A percentile compares a stretch with the other conserved stretches of the same genome.
These are phyloP conservation scores for Brachyopa scutellaris DNA, from an alignment of 2,888 invertebrate genomes.

Conservation along the genomic window DNA sequence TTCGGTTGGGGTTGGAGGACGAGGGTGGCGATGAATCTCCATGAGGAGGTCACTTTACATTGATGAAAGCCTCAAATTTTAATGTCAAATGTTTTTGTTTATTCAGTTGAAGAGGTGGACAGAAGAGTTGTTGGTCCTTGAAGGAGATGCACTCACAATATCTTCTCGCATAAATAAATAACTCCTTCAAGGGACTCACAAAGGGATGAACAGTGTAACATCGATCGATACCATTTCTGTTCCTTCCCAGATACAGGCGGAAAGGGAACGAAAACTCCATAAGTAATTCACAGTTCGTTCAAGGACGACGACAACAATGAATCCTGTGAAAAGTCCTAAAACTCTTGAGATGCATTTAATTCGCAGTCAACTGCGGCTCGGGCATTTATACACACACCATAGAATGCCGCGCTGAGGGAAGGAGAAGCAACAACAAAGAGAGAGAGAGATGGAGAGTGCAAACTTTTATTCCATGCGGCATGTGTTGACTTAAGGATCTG, in stretches of 20 bases:
- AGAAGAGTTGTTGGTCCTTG: constrained; percentile 1
- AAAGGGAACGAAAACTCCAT: constrained; percentile 48
- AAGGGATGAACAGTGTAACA: background rate
- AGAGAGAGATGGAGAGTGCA: background rate
- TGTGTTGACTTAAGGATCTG: constrained; percentile 71
- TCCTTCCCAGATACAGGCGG: too few relatives aligned
- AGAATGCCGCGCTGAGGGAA: background rate
- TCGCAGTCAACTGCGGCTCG: constrained; percentile 51
- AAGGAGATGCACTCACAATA: constrained; percentile 36
- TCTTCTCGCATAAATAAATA: constrained; percentile 46
- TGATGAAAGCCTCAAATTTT: constrained; percentile 58
- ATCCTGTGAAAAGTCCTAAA: constrained; percentile 66
- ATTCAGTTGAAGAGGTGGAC: constrained; percentile 38
- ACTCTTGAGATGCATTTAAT: constrained; percentile 65
- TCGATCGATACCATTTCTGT: constrained; percentile 36
- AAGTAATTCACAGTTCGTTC: constrained; percentile 70
- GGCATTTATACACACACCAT: constrained; percentile 10
- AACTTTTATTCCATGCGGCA: constrained; percentile 69
- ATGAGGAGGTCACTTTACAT: constrained; percentile 10
- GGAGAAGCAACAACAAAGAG: background rate
- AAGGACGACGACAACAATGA: constrained; percentile 58
- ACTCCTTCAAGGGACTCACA: background rate
- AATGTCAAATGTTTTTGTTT: constrained; percentile 66
- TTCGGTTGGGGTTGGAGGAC: too few relatives aligned
- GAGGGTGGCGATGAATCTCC: background rate